These are phyloP conservation scores for Belonocnema kinseyi DNA, from an alignment of 1,140 invertebrate species.

Conservation along the genomic window DNA sequence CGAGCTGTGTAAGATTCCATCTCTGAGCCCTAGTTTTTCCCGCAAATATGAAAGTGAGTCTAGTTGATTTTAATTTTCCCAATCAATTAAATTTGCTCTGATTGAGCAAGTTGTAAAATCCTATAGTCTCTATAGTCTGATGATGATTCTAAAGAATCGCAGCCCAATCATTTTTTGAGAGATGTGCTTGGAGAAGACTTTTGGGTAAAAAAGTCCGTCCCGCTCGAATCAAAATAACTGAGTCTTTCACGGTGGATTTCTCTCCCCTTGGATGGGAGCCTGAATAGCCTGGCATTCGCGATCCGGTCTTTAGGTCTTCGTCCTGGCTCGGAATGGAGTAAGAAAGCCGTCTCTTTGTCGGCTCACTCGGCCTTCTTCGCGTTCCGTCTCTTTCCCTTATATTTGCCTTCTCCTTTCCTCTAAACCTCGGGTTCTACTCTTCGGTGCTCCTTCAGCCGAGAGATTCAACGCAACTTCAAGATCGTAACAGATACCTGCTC, in stretches of 20 bases:
- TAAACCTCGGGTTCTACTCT: slow-evolving; percentile 37
- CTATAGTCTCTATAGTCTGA: neutral
- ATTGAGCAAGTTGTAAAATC: neutral
- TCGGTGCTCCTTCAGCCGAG: slow-evolving; percentile 43
- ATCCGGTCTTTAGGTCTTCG: slow-evolving; percentile 55
- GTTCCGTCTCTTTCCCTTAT: slow-evolving; percentile 34
- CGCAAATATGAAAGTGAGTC: neutral
- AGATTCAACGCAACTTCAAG: slow-evolving; percentile 51
- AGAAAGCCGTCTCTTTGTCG: slow-evolving; percentile 64
- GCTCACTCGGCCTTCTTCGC: slow-evolving; percentile 46
- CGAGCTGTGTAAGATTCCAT: neutral
- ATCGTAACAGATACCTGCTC: slow-evolving; percentile 53
- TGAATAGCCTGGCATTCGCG: slow-evolving; percentile 51
- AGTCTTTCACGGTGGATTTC: slow-evolving; percentile 35
- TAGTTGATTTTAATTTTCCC: no score
- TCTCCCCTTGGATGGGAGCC: slow-evolving; percentile 45
- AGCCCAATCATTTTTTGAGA: neutral
- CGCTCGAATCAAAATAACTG: slow-evolving; percentile 49
- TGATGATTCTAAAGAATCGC: neutral
- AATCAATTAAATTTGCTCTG: no score
- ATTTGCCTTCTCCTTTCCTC: slow-evolving; percentile 37
- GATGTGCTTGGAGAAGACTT: neutral
- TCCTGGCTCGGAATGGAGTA: slow-evolving; percentile 52
- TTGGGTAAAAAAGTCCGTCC: slow-evolving; percentile 4
- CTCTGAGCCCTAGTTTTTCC: neutral